phyloP scores from a whole-genome alignment of 2,888 invertebrate genomes.

The Saturnia pavonia region DNA sequence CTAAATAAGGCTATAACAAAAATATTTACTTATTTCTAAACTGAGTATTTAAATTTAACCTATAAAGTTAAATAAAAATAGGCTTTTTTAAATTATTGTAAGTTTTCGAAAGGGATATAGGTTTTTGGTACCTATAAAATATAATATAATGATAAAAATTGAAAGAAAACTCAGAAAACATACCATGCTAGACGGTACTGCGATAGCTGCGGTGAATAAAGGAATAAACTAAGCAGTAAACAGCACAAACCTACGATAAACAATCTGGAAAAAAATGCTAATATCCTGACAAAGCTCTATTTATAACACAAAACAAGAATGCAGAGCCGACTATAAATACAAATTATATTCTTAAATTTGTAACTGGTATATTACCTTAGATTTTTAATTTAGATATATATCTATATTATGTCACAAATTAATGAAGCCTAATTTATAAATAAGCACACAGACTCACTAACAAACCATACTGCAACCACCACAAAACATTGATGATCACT shows the following conservation, averaged over 20 bases:
- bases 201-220: background rate
- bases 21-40: no score
- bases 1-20: no score
- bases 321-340: background rate
- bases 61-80: no score
- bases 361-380: no score
- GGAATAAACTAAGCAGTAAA: background rate
- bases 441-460: no score
- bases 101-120: background rate
- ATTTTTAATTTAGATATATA: no score
- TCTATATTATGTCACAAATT: background rate
- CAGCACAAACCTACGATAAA: background rate
- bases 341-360: background rate
- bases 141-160: background rate
- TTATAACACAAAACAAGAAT: constrained; percentile 5
- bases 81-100: background rate
- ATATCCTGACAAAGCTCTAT: constrained; percentile 2
- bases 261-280: background rate
- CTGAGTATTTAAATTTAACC: no score
- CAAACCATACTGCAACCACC: no score
- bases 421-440: background rate
- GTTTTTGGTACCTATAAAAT: background rate
- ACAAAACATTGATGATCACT: no score
- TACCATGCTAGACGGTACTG: background rate
- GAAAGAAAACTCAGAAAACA: background rate